Conservation (phyloP, 2,888 invertebrate species). For the Hydrotaea diabolus region DNA sequence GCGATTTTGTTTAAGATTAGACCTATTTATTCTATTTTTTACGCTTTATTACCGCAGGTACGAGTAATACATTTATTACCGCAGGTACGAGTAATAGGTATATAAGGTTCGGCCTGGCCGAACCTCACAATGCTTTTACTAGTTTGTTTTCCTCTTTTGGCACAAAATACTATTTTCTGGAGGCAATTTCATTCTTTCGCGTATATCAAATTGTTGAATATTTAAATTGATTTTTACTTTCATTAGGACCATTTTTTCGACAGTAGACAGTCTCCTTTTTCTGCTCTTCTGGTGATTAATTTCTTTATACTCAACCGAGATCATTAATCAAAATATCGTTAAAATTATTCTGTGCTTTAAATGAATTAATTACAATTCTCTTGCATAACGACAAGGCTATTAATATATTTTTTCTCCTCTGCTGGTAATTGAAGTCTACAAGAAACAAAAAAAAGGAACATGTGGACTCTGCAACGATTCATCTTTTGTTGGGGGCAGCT, state of each 20-base stretch:
- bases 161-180: no score
- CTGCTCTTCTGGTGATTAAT: conserved; percentile 1
- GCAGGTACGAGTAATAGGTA: no score
- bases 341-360: neutral
- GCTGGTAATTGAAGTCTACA: neutral
- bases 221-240: neutral
- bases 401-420: neutral
- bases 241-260: neutral
- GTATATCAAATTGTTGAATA: neutral
- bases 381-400: neutral
- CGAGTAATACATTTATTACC: no score
- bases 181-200: no score
- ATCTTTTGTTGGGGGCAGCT: neutral
- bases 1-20: no score
- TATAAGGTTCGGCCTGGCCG: no score
- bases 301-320: neutral
- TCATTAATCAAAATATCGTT: conserved; percentile 21
- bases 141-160: no score
- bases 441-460: neutral
- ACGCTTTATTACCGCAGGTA: no score
- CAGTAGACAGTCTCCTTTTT: no score
- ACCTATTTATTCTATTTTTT: no score
- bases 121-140: no score
- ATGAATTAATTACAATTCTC: neutral
- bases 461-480: neutral